These are phyloP conservation scores for Meandrusa payeni DNA, from an alignment of 2,888 invertebrate species.

Conservation along the genomic window DNA sequence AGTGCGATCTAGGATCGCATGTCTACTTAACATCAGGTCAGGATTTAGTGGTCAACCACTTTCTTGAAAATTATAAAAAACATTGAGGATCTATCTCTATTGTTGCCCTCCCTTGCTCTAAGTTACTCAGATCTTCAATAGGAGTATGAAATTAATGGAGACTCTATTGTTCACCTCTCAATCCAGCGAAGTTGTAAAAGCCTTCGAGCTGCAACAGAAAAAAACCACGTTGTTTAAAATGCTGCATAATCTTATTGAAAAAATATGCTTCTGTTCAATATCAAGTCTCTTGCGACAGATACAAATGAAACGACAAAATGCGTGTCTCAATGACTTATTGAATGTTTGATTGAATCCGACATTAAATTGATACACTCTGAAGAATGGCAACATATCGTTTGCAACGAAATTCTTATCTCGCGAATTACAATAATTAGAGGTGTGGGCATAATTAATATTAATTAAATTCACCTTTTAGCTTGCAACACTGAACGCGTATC, in stretches of 20 bases:
- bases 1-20: too few species aligned
- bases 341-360: slow-evolving; percentile 21
- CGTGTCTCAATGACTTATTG: slow-evolving; percentile 16
- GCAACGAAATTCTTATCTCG: slow-evolving; percentile 52
- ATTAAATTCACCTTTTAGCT: slow-evolving; percentile 78
- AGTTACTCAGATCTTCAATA: too few species aligned
- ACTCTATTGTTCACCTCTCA: too few species aligned
- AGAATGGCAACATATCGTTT: slow-evolving; percentile 42
- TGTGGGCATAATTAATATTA: slow-evolving; percentile 80
- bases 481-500: slow-evolving; percentile 77
- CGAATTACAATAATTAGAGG: slow-evolving; percentile 78
- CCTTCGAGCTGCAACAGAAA: too few species aligned
- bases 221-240: not conserved
- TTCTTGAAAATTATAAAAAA: too few species aligned
- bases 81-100: too few species aligned
- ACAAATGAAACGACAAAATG: slow-evolving; percentile 1
- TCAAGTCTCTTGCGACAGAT: slow-evolving; percentile 1
- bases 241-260: not conserved
- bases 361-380: slow-evolving; percentile 30
- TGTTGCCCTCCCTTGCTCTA: too few species aligned
- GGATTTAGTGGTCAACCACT: too few species aligned
- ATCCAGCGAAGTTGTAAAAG: too few species aligned
- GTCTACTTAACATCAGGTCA: too few species aligned
- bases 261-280: slow-evolving; percentile 1
- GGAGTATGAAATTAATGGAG: too few species aligned